A percentile compares a stretch with the other conserved stretches of the same genome.
These are phyloP conservation scores for Margarornis squamiger DNA, from an alignment of 2,797 vertebrate genomes.

Conservation along the genomic window DNA sequence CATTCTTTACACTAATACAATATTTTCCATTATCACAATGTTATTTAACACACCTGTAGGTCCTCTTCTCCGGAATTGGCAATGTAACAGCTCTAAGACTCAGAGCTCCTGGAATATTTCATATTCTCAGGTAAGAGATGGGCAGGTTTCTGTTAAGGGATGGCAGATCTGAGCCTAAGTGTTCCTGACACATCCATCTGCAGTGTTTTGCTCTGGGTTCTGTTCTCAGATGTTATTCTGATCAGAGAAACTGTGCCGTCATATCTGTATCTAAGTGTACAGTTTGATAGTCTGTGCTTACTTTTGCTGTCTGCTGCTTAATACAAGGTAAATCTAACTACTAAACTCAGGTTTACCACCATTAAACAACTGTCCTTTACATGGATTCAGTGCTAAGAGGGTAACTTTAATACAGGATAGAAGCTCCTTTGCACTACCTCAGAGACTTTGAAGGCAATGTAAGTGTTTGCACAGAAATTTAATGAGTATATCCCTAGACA, in stretches of 20 bases:
- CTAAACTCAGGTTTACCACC: background rate
- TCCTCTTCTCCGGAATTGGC: background rate
- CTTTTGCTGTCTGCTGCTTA: background rate
- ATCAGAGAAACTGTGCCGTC: background rate
- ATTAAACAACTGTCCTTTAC: background rate
- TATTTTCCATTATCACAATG: background rate
- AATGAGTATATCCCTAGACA: background rate
- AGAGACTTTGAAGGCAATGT: background rate
- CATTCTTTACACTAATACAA: constrained; percentile 3
- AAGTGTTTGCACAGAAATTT: background rate
- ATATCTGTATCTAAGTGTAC: background rate
- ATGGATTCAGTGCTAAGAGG: background rate
- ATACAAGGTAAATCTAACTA: background rate
- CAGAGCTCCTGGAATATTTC: background rate
- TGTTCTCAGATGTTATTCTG: background rate
- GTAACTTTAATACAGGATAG: background rate
- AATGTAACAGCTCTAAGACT: background rate
- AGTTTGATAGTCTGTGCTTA: background rate
- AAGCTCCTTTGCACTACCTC: background rate
- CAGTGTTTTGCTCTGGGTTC: background rate
- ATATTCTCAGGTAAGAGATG: background rate
- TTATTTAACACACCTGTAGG: background rate
- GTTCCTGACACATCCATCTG: background rate
- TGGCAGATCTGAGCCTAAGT: background rate
- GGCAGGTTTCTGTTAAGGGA: background rate